A percentile compares a stretch with the other conserved stretches of the same genome.
Evolutionary conservation across 2,113 vertebrate genomes (phyloP).

Genomic region (Sinocyclocheilus rhinocerous): DNA sequence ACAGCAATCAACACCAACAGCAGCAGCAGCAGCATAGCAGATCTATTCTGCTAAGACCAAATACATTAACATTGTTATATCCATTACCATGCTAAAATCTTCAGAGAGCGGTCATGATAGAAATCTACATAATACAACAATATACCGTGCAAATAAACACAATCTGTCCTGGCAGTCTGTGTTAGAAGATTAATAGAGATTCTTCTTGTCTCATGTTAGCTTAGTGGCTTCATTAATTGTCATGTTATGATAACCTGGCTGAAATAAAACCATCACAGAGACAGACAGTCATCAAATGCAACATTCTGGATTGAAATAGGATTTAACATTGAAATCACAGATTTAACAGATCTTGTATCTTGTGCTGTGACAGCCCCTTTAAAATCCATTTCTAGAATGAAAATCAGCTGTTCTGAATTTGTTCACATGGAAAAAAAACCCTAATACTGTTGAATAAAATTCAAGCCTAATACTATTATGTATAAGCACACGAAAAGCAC

Average conservation of each 20-base stretch:
- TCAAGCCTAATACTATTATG: constrained; percentile 3
- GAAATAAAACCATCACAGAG: not conserved
- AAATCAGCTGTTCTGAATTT: not conserved
- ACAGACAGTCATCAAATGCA: not conserved
- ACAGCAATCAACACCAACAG: no score
- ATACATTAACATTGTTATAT: no score
- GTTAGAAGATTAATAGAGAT: not conserved
- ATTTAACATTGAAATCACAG: not conserved
- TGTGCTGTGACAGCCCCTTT: not conserved
- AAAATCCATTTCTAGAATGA: not conserved
- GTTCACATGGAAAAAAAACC: not conserved
- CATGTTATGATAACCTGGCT: not conserved
- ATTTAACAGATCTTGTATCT: not conserved
- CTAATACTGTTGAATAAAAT: not conserved
- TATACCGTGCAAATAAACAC: no score
- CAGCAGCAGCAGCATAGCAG: no score
- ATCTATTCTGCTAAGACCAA: no score
- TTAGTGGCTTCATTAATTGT: not conserved
- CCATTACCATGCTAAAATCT: no score
- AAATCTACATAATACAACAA: no score
- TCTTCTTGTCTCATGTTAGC: not conserved
- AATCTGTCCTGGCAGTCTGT: no score
- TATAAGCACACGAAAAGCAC: not conserved
- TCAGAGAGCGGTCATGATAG: no score
- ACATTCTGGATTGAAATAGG: not conserved